Evolutionary conservation across 2,888 invertebrate genomes (phyloP).

Genomic region (Stomorhina lunata): DNA sequence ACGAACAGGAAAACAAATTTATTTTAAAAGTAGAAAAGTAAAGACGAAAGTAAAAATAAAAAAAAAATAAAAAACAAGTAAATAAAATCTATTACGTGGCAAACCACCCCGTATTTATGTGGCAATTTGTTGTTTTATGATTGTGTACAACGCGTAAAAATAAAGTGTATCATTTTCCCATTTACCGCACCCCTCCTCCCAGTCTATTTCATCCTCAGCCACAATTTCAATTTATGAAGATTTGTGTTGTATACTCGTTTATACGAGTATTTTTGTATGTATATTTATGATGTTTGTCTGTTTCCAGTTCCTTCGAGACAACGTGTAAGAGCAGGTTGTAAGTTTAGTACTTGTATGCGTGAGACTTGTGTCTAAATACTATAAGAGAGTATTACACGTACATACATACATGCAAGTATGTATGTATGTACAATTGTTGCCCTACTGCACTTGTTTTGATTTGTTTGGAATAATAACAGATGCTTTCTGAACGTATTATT

Average conservation of each 20-base stretch:
- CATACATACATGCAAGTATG: constrained; percentile 16
- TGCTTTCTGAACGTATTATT: constrained; percentile 73
- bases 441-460: constrained; percentile 78
- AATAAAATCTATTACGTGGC: constrained; percentile 80
- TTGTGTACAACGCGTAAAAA: constrained; percentile 76
- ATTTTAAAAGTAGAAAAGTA: constrained; percentile 31
- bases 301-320: neutral
- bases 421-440: constrained; percentile 60
- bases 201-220: constrained; percentile 24
- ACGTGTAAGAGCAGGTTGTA: constrained; percentile 11
- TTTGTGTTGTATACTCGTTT: constrained; percentile 69
- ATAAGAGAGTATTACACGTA: too few species aligned
- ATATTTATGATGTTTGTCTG: constrained; percentile 60
- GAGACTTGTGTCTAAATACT: neutral
- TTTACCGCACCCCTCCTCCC: constrained; percentile 68
- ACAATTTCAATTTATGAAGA: constrained; percentile 76
- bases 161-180: constrained; percentile 79
- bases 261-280: constrained; percentile 66
- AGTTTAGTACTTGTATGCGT: neutral
- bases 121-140: constrained; percentile 80
- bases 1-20: constrained; percentile 27
- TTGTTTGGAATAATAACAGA: constrained; percentile 79
- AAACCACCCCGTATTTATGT: constrained; percentile 79
- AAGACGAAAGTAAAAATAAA: constrained; percentile 35
- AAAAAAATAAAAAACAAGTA: constrained; percentile 57